Evolutionary conservation across 2,113 vertebrate genomes (phyloP).

Genomic region (Plestiodon gilberti): DNA sequence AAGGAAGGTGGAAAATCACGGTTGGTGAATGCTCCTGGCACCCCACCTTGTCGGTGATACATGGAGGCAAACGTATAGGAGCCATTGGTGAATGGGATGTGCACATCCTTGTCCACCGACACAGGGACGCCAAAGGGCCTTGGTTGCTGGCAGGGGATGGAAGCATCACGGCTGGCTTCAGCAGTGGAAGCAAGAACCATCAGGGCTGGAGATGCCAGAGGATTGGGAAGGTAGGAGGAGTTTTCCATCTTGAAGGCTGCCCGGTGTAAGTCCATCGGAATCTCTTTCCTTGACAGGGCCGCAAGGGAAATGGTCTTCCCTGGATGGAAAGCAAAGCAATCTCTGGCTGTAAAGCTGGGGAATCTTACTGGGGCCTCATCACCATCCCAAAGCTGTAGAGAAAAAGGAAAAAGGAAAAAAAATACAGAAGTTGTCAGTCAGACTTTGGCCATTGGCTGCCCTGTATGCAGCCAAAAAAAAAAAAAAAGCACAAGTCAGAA

Average conservation of each 20-base stretch:
- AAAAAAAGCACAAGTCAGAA: constrained; percentile 67
- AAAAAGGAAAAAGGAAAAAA: constrained; percentile 60
- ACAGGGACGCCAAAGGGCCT: constrained; percentile 97
- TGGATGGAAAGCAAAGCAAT: constrained; percentile 69
- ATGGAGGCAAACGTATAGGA: constrained; percentile 99
- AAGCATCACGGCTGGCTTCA: constrained; percentile 96
- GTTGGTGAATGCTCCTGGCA: constrained; percentile 93
- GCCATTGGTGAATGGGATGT: constrained; percentile 97
- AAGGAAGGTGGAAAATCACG: constrained; percentile 97
- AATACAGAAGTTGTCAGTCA: constrained; percentile 65
- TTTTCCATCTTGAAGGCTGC: constrained; percentile 99
- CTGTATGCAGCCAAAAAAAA: constrained; percentile 60
- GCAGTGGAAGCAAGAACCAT: constrained; percentile 99
- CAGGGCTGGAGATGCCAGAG: constrained; percentile 94
- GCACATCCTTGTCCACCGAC: constrained; percentile 96
- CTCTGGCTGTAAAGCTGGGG: constrained; percentile 63
- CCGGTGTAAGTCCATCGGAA: constrained; percentile 98
- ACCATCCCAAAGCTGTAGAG: constrained; percentile 69
- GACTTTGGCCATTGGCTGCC: constrained; percentile 59
- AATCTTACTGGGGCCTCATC: constrained; percentile 78
- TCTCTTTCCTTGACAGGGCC: constrained; percentile 75
- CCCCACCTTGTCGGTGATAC: constrained; percentile 97
- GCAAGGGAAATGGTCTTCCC: constrained; percentile 75
- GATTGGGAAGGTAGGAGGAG: constrained; percentile 98
- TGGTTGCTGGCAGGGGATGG: constrained; percentile 96